Evolutionary conservation across 2,888 invertebrate species (phyloP).

Genomic region (Philonicus albiceps): DNA sequence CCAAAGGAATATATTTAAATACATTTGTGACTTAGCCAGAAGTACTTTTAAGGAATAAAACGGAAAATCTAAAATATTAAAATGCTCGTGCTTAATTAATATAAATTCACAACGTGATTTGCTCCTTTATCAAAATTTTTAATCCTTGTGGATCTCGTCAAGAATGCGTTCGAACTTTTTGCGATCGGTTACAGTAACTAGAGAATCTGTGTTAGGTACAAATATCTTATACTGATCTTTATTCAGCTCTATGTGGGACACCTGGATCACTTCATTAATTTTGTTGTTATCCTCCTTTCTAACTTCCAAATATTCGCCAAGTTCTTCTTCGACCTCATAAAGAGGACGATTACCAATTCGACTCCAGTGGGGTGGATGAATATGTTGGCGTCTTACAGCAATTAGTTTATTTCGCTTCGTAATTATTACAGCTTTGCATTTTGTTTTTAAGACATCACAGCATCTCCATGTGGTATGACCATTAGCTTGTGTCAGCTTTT

Average conservation of each 20-base stretch:
- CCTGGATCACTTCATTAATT: constrained; percentile 53
- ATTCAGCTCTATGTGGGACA: constrained; percentile 57
- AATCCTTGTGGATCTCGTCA: neutral
- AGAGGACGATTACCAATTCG: constrained; percentile 61
- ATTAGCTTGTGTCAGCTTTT: constrained; percentile 63
- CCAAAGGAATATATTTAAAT: neutral
- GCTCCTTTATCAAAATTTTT: neutral
- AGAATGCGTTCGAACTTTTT: constrained; percentile 45
- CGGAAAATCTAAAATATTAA: neutral
- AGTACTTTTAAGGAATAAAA: neutral
- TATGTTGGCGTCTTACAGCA: constrained; percentile 58
- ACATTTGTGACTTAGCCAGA: neutral
- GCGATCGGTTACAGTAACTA: constrained; percentile 5
- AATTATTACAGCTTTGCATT: constrained; percentile 63
- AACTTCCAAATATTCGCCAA: constrained; percentile 61
- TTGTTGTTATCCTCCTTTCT: constrained; percentile 59
- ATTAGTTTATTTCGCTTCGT: constrained; percentile 59
- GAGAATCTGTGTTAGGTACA: constrained; percentile 54
- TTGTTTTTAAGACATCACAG: constrained; percentile 60
- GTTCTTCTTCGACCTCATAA: constrained; percentile 60
- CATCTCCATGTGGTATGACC: constrained; percentile 64
- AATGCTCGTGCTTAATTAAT: neutral
- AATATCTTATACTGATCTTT: constrained; percentile 58
- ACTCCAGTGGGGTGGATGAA: constrained; percentile 57
- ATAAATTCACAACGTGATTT: neutral